Evolutionary conservation across 92 coral and sea anemone species (phyloP).

Genomic region (Galaxea fascicularis): DNA sequence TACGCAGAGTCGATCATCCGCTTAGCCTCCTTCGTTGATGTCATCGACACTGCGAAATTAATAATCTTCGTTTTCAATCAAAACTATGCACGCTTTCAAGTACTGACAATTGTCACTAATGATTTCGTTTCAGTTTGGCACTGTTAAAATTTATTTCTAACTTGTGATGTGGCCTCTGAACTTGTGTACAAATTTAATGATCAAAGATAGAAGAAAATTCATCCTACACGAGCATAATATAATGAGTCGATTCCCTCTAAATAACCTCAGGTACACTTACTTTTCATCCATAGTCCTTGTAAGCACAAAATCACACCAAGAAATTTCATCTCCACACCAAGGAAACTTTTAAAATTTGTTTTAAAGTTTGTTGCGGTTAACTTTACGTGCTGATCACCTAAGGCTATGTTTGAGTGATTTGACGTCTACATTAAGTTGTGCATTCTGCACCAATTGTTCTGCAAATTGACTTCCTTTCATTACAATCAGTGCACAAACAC

Average conservation of each 20-base stretch:
- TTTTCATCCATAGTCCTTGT: neutral
- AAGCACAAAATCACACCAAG: neutral
- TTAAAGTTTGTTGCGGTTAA: neutral
- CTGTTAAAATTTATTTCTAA: no score
- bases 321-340: neutral
- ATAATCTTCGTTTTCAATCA: no score
- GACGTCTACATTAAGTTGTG: neutral
- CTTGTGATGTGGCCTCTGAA: no score
- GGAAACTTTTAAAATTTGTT: neutral
- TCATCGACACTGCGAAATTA: no score
- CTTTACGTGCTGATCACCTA: no score
- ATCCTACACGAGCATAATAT: no score
- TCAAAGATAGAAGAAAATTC: neutral
- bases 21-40: no score
- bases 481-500: neutral
- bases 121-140: no score
- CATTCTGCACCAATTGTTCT: neutral
- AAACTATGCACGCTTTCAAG: no score
- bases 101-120: no score
- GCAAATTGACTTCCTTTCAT: constrained; percentile 24
- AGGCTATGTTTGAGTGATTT: neutral
- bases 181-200: neutral
- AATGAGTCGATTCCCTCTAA: neutral
- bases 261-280: constrained; percentile 1
- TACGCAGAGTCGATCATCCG: no score